Evolutionary conservation across 92 coral and sea anemone genomes (phyloP), one percentile per base, ranked within the genome.

Genomic region (Zoanthus gigantus): DNA sequence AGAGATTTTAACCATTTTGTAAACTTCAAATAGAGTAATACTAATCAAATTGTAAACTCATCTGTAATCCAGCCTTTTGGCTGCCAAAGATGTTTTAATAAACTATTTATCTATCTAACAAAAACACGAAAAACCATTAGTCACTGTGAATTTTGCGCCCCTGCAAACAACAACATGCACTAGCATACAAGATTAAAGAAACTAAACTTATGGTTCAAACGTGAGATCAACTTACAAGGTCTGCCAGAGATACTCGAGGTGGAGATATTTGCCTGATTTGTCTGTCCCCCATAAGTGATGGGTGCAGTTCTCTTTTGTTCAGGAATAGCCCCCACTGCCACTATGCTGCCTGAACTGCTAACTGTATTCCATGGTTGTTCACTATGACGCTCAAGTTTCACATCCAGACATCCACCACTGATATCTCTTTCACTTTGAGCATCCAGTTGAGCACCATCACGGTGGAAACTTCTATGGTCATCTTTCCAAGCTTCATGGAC

Each of bases 201-300:
- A 37, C 42, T 2, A 37, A 37, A 37, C 42, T 37, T 37, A 37
- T 37, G 42, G 42, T 37, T 37, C 42, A 37, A 37, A 67, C 42
- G 46, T 14, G 17, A 44, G 31, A 42, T 37, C 29, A 23, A 81
- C 85, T 66, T 31, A 81, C 85, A 46, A 65, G 85, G 71, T 81
- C 63, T 46, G 67, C 85, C 76, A 7, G 76, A 81, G 28, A 60
- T 47, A 13, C 28, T 66, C 29, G 63, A 16, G 58, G 75, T 9
- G 3, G 44, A 52, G 7, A 14, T 47, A 45, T 6, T 32, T 11
- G 45, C 1, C 0, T 12, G 60, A 74, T 63, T 17, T 18, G 54
- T 18, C 15, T 9, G 76, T 53, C 44, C 63, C 10, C 61, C 58
- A 48, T 81, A 81, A 0, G 9, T 54, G 54, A 75, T 37, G 9